Conservation (phyloP, 2,797 vertebrate species). For the Brotogeris chrysoptera region DNA sequence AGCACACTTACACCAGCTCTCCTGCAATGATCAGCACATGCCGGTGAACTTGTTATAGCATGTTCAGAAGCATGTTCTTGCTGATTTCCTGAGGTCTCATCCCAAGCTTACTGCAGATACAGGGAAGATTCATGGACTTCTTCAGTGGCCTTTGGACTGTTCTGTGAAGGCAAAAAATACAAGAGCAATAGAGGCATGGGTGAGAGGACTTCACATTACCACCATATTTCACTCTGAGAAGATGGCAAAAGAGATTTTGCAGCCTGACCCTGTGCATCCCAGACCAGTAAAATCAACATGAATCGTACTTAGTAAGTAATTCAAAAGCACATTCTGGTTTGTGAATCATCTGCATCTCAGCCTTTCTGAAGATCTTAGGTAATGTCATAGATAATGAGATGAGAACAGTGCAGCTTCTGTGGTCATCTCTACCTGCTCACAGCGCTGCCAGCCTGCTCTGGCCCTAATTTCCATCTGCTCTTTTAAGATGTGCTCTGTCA, state of each 20-base stretch:
- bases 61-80: not conserved
- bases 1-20: not conserved
- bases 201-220: not conserved
- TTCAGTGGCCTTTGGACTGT: not conserved
- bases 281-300: not conserved
- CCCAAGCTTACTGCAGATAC: not conserved
- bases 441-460: not conserved
- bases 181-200: not conserved
- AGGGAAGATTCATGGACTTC: not conserved
- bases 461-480: not conserved
- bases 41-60: not conserved
- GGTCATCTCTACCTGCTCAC: not conserved
- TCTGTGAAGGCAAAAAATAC: not conserved
- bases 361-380: not conserved
- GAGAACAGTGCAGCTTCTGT: not conserved
- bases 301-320: conserved; percentile 12
- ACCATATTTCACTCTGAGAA: not conserved
- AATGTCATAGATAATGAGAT: not conserved
- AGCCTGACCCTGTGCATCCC: not conserved
- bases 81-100: not conserved
- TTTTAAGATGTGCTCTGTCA: not conserved
- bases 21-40: not conserved
- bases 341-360: conserved; percentile 3
- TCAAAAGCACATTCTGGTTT: conserved; percentile 10
- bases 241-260: not conserved